These are phyloP conservation scores for Arizona elegans DNA, from an alignment of 2,113 vertebrate species.

Conservation along the genomic window DNA sequence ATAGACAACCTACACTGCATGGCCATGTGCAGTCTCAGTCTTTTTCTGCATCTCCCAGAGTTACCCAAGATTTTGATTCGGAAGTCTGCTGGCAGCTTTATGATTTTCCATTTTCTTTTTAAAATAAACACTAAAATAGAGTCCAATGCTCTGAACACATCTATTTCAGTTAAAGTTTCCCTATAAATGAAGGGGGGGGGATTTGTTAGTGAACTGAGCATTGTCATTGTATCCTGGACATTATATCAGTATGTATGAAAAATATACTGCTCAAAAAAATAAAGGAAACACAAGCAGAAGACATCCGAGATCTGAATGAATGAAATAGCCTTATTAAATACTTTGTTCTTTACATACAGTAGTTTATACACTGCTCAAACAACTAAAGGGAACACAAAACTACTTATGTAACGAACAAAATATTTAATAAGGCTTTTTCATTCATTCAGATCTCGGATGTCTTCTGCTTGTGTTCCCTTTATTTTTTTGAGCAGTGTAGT, in stretches of 20 bases:
- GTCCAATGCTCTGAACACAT: neutral
- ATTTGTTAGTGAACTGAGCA: neutral
- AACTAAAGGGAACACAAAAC: no score
- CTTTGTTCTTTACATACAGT: no score
- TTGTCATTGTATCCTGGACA: neutral
- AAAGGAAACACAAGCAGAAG: no score
- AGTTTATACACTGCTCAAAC: no score
- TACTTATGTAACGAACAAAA: no score
- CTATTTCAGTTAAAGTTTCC: neutral
- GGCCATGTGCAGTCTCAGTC: neutral
- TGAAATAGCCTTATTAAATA: no score
- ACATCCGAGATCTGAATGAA: no score
- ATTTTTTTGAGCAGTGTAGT: neutral
- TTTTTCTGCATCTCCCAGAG: neutral
- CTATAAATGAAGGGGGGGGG: neutral
- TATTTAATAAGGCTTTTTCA: no score
- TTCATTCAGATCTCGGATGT: no score
- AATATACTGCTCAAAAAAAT: neutral
- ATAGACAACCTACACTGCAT: neutral
- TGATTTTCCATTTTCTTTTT: neutral
- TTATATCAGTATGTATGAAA: neutral
- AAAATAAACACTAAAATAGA: neutral
- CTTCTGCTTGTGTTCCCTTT: no score
- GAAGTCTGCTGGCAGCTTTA: neutral
- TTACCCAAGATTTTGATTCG: neutral